phyloP scores from a whole-genome alignment of 1,140 invertebrate genomes.

The Drosophila teissieri region DNA sequence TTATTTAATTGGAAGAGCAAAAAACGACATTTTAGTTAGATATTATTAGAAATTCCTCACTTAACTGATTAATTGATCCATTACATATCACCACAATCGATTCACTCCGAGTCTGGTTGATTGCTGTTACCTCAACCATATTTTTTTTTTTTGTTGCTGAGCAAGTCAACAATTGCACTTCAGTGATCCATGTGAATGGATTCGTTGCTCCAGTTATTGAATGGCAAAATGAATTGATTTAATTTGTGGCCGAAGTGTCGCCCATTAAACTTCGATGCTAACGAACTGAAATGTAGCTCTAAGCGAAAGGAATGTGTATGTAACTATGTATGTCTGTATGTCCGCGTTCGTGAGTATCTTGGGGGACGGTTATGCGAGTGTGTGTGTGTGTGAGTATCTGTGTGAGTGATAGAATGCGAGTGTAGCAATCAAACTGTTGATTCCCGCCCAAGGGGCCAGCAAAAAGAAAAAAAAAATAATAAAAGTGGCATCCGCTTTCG shows the following conservation, averaged over 20 bases:
- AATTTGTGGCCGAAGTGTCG: conserved; percentile 48
- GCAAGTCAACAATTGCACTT: conserved; percentile 22
- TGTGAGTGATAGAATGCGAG: conserved; percentile 30
- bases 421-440: conserved; percentile 69
- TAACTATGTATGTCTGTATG: not conserved
- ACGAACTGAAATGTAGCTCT: conserved; percentile 45
- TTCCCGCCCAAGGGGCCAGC: conserved; percentile 46
- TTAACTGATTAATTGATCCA: conserved; percentile 2
- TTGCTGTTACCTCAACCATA: conserved; percentile 28
- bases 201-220: conserved; percentile 19
- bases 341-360: not conserved
- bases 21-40: not conserved
- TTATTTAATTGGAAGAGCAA: not conserved
- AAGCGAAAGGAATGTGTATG: not conserved
- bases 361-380: not conserved
- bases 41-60: not conserved
- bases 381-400: conserved; percentile 13
- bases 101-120: conserved; percentile 24
- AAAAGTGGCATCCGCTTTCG: conserved; percentile 48
- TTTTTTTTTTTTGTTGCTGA: conserved; percentile 12
- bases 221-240: conserved; percentile 45
- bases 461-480: conserved; percentile 24
- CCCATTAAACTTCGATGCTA: conserved; percentile 48
- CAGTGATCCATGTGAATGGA: conserved; percentile 26
- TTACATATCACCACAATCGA: conserved; percentile 4